These are phyloP conservation scores for Willowsia nigromaculata DNA, from an alignment of 2,888 invertebrate genomes.

Conservation along the genomic window DNA sequence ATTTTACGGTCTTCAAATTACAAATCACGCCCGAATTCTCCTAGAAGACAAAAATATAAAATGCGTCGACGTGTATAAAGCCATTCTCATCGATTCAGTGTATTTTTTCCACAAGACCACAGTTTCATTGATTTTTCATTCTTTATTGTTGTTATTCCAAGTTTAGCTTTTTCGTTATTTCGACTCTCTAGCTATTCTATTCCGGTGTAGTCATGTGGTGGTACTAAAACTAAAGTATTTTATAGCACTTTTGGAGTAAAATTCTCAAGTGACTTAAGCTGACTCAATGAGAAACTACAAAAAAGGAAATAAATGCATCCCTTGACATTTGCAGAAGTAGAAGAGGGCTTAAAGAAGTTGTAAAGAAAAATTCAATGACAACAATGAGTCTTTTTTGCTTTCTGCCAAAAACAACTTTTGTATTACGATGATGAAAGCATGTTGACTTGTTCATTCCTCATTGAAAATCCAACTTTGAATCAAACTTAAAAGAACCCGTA, in stretches of 20 bases:
- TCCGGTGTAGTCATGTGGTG: background rate
- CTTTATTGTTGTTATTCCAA: background rate
- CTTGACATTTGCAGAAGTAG: conserved; percentile 42
- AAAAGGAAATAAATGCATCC: conserved; percentile 50
- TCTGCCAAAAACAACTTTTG: background rate
- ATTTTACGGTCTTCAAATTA: conserved; percentile 43
- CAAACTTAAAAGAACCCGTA: background rate
- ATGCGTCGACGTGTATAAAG: background rate
- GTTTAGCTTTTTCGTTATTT: conserved; percentile 3
- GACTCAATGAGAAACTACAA: conserved; percentile 10
- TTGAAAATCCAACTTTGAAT: background rate
- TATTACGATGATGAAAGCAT: conserved; percentile 12
- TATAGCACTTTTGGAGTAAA: conserved; percentile 36
- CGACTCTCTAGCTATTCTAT: background rate
- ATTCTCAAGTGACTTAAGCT: conserved; percentile 42
- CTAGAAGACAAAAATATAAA: background rate
- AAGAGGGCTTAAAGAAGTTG: background rate
- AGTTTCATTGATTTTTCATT: background rate
- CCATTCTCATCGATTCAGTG: background rate
- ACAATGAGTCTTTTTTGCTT: conserved; percentile 31
- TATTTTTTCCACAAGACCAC: background rate
- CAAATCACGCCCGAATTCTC: conserved; percentile 34
- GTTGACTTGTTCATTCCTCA: background rate
- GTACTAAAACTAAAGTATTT: conserved; percentile 30
- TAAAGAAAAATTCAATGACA: conserved; percentile 38